Base-by-base conservation (phyloP, 2,888 invertebrate species). In the Camponotus fellah region DNA sequence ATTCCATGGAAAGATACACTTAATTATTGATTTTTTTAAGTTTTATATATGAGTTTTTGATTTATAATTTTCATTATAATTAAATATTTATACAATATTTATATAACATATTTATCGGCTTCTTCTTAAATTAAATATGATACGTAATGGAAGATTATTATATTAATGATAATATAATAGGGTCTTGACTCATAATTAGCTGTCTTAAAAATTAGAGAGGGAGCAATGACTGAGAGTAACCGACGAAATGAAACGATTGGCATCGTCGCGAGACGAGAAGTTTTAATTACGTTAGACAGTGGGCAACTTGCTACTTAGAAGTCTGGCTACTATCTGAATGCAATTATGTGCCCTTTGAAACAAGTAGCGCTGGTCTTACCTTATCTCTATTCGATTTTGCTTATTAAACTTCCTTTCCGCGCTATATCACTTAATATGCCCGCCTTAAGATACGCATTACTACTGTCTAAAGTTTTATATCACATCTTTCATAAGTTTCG, bases 291-390 rank as follows among this genome's bases (percentile, higher is more conserved):
- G 84, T 92, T 92, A 91, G 88, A 89, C 84, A 87, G 86, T 65
- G 85, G 86, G 86, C 85, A 92, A 92, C 92, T 92, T 92, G 87
- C 88, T 90, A 92, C 92, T 92, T 87, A 87, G 90, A 91, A 91
- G 91, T 90, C 88, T 79, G 85, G 85, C 76, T 88, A 86, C 89
- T 88, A 92, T 92, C 92, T 91, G 87, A 92, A 92, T 91, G 92
- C 88, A 92, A 92, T 92, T 92, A 92, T 87, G 77, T 79, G 80
- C 84, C 90, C 92, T 92, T 92, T 91, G 92, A 91, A 90, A 88
- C 81, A 34, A 65, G 60, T 58, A 77, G 77, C 56, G 40, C 40
- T 43, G 37, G 58, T 58, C 43, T 77, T 32, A 14, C 14, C 77
- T 79, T 71, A 71, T 60, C 49, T 79, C 49, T 79, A 79, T 79